Evolutionary conservation across 2,888 invertebrate genomes (phyloP).

Genomic region (Pogonocherus hispidulus): DNA sequence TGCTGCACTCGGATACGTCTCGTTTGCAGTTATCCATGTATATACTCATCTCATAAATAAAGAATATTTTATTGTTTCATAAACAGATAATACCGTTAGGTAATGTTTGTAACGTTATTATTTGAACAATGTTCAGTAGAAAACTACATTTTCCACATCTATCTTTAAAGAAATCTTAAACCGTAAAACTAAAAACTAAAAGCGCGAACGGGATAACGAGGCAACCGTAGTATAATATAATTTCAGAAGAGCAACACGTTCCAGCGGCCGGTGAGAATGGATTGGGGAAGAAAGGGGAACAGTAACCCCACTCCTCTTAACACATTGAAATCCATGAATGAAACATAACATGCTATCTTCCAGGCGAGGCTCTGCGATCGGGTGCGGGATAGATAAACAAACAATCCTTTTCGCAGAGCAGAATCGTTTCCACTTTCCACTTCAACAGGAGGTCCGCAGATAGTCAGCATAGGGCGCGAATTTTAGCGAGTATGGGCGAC

Average conservation of each 20-base stretch:
- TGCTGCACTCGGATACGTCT: too few species aligned
- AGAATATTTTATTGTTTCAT: too few species aligned
- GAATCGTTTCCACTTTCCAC: slow-evolving; percentile 10
- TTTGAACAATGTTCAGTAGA: too few species aligned
- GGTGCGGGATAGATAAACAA: slow-evolving; percentile 22
- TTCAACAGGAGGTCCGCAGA: slow-evolving; percentile 11
- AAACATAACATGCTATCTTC: slow-evolving; percentile 52
- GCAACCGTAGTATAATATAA: slow-evolving; percentile 8
- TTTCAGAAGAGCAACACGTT: slow-evolving; percentile 55
- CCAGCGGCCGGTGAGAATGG: slow-evolving; percentile 47
- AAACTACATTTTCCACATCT: too few species aligned
- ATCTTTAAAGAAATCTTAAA: too few species aligned
- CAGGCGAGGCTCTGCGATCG: slow-evolving; percentile 21
- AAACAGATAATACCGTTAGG: too few species aligned
- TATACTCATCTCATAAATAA: too few species aligned
- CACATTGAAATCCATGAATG: slow-evolving; percentile 59
- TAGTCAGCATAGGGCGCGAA: slow-evolving; percentile 11
- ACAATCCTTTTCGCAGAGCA: slow-evolving; percentile 13
- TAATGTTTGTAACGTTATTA: too few species aligned
- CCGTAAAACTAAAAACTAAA: slow-evolving; percentile 3
- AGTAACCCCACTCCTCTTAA: slow-evolving; percentile 47
- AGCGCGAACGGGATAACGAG: not conserved
- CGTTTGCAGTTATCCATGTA: too few species aligned
- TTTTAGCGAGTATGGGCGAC: not conserved
- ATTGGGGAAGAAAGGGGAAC: slow-evolving; percentile 39